These are phyloP conservation scores for Myiotriccus ornatus DNA, from an alignment of 2,797 vertebrate genomes.

Conservation along the genomic window DNA sequence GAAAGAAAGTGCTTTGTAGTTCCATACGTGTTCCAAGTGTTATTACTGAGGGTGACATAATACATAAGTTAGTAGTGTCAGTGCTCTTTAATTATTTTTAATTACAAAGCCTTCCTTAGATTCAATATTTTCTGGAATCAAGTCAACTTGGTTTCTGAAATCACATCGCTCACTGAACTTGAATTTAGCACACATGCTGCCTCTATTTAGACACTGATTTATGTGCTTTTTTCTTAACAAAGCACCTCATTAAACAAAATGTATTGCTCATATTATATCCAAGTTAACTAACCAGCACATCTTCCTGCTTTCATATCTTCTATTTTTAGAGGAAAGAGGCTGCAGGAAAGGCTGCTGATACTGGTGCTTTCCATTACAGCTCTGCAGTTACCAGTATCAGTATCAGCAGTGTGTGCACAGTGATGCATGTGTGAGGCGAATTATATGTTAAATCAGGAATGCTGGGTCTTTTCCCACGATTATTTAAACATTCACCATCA, in stretches of 20 bases:
- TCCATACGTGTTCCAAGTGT: constrained; percentile 22
- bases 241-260: constrained; percentile 38
- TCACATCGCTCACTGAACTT: background rate
- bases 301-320: background rate
- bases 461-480: background rate
- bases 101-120: constrained; percentile 6
- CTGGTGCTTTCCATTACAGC: background rate
- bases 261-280: background rate
- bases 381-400: background rate
- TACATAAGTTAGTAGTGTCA: background rate
- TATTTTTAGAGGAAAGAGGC: background rate
- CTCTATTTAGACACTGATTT: constrained; percentile 36
- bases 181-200: background rate
- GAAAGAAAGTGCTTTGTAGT: constrained; percentile 15
- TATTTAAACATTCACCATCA: background rate
- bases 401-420: background rate
- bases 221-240: constrained; percentile 47
- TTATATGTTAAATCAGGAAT: background rate
- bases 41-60: constrained; percentile 43
- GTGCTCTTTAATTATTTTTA: constrained; percentile 22
- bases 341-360: background rate
- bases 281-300: constrained; percentile 11
- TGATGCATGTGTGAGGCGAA: rapidly evolving
- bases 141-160: constrained; percentile 30
- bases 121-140: constrained; percentile 45